Percentiles rank a stretch among this genome's conserved stretches.
These are phyloP conservation scores for Condylostylus longicornis DNA, from an alignment of 1,140 invertebrate genomes.

Conservation along the genomic window DNA sequence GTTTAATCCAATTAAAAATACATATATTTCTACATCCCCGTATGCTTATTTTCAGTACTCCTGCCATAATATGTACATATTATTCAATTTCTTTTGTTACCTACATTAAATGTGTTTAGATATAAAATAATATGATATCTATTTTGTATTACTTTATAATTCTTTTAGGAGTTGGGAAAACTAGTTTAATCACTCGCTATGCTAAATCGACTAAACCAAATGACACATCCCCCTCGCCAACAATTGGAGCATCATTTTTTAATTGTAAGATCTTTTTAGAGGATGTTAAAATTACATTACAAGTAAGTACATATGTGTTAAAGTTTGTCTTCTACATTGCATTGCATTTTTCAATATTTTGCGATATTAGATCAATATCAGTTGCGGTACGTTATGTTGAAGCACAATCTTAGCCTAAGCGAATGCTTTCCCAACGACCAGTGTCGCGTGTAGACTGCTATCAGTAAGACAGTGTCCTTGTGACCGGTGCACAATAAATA, in stretches of 20 bases:
- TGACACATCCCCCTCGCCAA: constrained; percentile 55
- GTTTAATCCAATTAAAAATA: constrained; percentile 3
- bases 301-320: constrained; percentile 39
- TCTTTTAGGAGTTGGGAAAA: constrained; percentile 71
- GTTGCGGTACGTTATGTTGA: neutral
- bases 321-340: neutral
- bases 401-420: neutral
- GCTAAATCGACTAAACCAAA: constrained; percentile 64
- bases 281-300: constrained; percentile 52
- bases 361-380: neutral
- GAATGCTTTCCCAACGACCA: neutral
- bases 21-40: neutral
- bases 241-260: constrained; percentile 79
- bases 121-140: constrained; percentile 6
- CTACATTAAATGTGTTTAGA: constrained; percentile 5
- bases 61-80: neutral
- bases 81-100: constrained; percentile 8
- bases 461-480: constrained; percentile 16
- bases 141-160: constrained; percentile 15
- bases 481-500: constrained; percentile 28
- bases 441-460: neutral
- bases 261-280: constrained; percentile 61
- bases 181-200: constrained; percentile 64
- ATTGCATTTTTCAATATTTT: neutral
- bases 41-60: constrained; percentile 2